Conservation (phyloP, 2,888 invertebrate genomes). For the Alloplasta piceator region DNA sequence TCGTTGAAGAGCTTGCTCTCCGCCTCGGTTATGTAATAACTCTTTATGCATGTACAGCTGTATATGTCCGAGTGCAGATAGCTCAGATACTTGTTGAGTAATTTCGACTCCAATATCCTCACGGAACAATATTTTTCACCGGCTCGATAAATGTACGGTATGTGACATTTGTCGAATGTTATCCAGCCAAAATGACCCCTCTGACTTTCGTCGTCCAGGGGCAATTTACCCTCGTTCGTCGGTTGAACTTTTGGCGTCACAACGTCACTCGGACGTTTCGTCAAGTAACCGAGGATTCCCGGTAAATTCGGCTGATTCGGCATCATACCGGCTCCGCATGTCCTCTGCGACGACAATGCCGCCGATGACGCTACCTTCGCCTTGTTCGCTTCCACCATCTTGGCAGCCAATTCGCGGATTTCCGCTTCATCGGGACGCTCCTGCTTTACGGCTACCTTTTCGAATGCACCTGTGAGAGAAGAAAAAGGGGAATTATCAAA, state of each 20-base stretch:
- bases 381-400: slow-evolving; percentile 93
- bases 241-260: slow-evolving; percentile 67
- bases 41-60: slow-evolving; percentile 95
- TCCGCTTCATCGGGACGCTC: slow-evolving; percentile 94
- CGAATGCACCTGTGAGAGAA: slow-evolving; percentile 73
- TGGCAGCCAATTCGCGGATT: slow-evolving; percentile 93
- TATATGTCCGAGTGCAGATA: slow-evolving; percentile 95
- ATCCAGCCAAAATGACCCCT: slow-evolving; percentile 96
- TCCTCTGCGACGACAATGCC: slow-evolving; percentile 68
- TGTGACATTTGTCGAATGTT: slow-evolving; percentile 92
- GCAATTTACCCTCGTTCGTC: slow-evolving; percentile 84
- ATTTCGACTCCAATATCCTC: slow-evolving; percentile 95
- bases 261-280: slow-evolving; percentile 75
- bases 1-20: slow-evolving; percentile 96
- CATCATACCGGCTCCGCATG: slow-evolving; percentile 66
- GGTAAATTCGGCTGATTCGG: slow-evolving; percentile 79
- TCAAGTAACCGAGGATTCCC: slow-evolving; percentile 80
- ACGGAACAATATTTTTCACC: slow-evolving; percentile 96
- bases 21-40: slow-evolving; percentile 96
- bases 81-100: slow-evolving; percentile 94
- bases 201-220: slow-evolving; percentile 89
- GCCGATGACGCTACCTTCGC: slow-evolving; percentile 87
- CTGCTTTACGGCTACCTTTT: slow-evolving; percentile 87
- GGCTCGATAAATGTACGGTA: slow-evolving; percentile 94
- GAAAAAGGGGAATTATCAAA: not conserved